Percentiles rank a stretch among this genome's conserved stretches.
These are phyloP conservation scores for Podarcis cretensis DNA, from an alignment of 2,113 vertebrate species.

Conservation along the genomic window DNA sequence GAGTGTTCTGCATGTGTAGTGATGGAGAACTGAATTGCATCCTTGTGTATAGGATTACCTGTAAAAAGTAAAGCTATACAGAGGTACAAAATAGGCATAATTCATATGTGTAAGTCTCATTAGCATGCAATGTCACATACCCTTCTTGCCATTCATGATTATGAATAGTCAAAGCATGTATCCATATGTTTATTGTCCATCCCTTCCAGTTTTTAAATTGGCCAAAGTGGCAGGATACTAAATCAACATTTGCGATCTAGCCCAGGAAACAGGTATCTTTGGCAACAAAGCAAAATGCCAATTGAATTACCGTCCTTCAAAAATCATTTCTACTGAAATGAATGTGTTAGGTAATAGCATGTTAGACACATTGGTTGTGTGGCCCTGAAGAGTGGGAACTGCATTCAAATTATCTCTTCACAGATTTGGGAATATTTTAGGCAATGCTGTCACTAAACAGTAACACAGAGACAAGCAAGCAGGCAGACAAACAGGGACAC, in stretches of 20 bases:
- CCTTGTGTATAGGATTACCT: no score
- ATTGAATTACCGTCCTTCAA: slow-evolving; percentile 12
- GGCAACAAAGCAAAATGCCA: slow-evolving; percentile 11
- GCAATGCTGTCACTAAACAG: slow-evolving; percentile 39
- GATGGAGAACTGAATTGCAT: no score
- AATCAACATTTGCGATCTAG: slow-evolving; percentile 16
- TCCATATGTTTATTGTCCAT: neutral
- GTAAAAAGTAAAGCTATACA: no score
- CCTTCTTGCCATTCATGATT: slow-evolving; percentile 4
- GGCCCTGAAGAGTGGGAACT: slow-evolving; percentile 12
- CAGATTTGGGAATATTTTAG: slow-evolving; percentile 41
- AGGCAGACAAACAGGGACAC: no score
- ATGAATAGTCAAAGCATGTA: neutral
- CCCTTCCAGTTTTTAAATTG: neutral
- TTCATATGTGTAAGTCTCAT: neutral
- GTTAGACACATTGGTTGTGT: neutral
- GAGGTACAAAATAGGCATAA: neutral
- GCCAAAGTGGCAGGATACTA: neutral
- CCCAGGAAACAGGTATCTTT: slow-evolving; percentile 18
- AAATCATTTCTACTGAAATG: slow-evolving; percentile 8
- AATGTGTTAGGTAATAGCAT: slow-evolving; percentile 40
- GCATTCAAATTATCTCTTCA: slow-evolving; percentile 41
- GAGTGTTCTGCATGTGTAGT: no score
- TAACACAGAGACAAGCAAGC: no score
- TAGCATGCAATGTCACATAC: neutral